Base-by-base conservation (phyloP, 1,140 invertebrate species). In the Littorina saxatilis region DNA sequence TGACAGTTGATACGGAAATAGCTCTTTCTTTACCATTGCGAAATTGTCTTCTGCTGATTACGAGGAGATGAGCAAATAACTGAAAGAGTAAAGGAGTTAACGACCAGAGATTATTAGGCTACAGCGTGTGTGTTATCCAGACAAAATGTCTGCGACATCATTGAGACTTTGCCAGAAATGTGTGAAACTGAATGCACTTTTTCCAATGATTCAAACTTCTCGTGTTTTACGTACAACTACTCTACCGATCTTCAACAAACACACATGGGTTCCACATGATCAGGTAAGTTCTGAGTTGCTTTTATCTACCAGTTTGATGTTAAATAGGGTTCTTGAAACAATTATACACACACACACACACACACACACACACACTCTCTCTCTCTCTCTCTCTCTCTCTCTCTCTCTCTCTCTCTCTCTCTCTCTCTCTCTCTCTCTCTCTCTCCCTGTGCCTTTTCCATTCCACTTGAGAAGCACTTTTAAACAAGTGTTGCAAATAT, bases 231-330 rank as follows among this genome's bases (percentile, higher is more conserved):
- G 27, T 43, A 37, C 55, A 15, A 17, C 76, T 7, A 58, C 9
- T 43, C 58, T 63, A 13, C 39, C 37, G 15, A 35, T 78, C n/a
- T 35, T 63, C 20, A 43, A 78, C 35, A 78, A 78, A 43, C 76
- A 78, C 55, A 78, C 76, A 40, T 78, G 76, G 76, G 17, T 78
- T 17, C 76, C 76, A 63, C 76, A 78, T 63, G 76, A 78, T 63
- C 55, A 27, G 58, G 76, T 78, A 20, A 78, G 58, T 43, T 7
- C 3, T 17, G 9, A n/a, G n/a, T n/a, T 37, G 15, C 37, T 66
- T n/a, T n/a, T 43, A 76, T 50, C n/a, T n/a, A 13, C 11, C 7
- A 17, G 37, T 35, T 29, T 35, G n/a, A 66, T 66, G 2, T n/a
- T 66, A 29, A 29, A 66, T 66, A 35, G 63, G 27, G 2, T 15